A percentile compares a stretch with the other conserved stretches of the same genome.
phyloP scores from a whole-genome alignment of 2,888 invertebrate species.

The Autographa gamma region DNA sequence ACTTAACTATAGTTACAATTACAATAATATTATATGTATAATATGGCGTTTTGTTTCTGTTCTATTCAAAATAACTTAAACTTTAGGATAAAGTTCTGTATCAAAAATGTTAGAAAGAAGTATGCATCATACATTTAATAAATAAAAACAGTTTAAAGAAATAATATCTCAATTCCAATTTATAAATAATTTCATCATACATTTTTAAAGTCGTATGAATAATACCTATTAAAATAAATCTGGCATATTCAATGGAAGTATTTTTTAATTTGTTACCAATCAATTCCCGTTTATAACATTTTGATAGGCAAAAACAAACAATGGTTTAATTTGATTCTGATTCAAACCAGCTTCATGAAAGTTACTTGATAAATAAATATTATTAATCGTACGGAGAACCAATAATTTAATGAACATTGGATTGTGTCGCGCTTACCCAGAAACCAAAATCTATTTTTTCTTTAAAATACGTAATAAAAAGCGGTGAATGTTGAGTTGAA shows the following conservation, averaged over 20 bases:
- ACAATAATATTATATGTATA: slow-evolving; percentile 1
- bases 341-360: background rate
- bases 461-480: background rate
- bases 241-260: background rate
- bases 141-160: no score
- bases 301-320: background rate
- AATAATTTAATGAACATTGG: background rate
- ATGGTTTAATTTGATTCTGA: background rate
- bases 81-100: no score
- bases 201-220: background rate
- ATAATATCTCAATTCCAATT: background rate
- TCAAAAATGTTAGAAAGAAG: no score
- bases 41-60: slow-evolving; percentile 10
- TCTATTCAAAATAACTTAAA: background rate
- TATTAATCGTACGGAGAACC: background rate
- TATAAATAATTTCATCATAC: slow-evolving; percentile 1
- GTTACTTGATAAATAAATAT: background rate
- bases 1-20: slow-evolving; percentile 28
- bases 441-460: background rate
- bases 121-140: no score
- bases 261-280: background rate
- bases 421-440: background rate
- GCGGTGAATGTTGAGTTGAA: no score
- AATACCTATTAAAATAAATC: background rate
- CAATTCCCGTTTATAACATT: background rate